Base-by-base conservation (phyloP, 2,888 invertebrate species). In the Temnothorax rugatulus region DNA sequence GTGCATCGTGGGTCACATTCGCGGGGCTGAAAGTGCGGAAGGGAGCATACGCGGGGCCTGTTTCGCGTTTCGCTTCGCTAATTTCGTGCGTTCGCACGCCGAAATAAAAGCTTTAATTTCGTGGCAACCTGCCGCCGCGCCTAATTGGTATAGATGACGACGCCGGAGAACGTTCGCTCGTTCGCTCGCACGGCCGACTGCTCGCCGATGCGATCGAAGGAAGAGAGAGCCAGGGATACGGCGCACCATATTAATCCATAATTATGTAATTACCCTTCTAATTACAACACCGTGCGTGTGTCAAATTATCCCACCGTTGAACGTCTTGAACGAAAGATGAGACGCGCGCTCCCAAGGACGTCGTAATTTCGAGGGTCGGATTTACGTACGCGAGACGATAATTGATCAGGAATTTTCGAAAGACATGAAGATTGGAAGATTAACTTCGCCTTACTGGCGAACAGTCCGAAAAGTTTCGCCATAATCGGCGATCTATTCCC, bases 101-200 rank as follows among this genome's bases (percentile, higher is more conserved):
- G 84, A 90, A 91, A 90, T 85, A 86, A 88, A 86, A 87, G 83
- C 85, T 88, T 84, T 84, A 84, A 88, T 91, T 88, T 88, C 83
- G 86, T 82, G 66, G 82, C 73, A 50, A 63, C 79, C 84, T 76
- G 68, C 85, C 88, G 83, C 83, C 84, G 75, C 77, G 85, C 83
- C 79, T 90, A 90, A 91, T 91, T 90, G 88, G 83, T 59, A 76
- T 83, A 77, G 69, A 84, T 38, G 73, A 76, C 74, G 85, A 85
- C 73, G 76, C 21, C 21, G 21, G 73, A 47, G 44, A 52, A 38
- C 29, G 29, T 68, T 73, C 61, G 74, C 15, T 57, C 54, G 69
- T 11, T 57, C 73, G 57, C 25, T 61, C 44, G 74, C 25, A 74
- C 71, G 71, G 41, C 73, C 73, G 59, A 74, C 59, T 73, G 34